Conservation (phyloP, 2,113 vertebrate genomes). For the Ceyx melanurus region DNA sequence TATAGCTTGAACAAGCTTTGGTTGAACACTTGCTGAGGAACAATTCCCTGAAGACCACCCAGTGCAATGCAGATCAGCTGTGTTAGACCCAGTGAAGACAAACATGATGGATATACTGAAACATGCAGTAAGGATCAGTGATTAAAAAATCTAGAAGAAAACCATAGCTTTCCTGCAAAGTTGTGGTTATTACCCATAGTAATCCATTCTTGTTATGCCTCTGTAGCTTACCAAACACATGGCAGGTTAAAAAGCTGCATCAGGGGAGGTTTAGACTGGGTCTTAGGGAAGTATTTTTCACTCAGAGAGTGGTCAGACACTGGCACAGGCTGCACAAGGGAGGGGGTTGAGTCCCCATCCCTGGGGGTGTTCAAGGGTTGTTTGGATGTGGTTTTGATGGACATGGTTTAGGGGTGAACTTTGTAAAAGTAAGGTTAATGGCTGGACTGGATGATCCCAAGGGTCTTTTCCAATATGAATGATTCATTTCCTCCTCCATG, state of each 20-base stretch:
- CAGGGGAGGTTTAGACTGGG: too few relatives aligned
- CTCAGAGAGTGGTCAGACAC: too few relatives aligned
- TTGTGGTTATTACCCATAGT: neutral
- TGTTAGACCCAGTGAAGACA: neutral
- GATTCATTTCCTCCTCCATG: neutral
- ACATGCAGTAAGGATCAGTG: neutral
- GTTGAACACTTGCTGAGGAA: neutral
- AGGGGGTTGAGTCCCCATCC: too few relatives aligned
- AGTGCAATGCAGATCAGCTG: neutral
- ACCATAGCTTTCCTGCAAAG: neutral
- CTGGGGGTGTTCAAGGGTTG: too few relatives aligned
- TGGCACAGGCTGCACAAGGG: too few relatives aligned
- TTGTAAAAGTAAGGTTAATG: too few relatives aligned
- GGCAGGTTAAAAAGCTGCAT: neutral
- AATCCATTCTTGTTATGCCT: neutral
- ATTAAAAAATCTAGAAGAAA: neutral
- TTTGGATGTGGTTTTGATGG: too few relatives aligned
- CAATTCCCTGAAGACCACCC: neutral
- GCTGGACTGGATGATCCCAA: too few relatives aligned
- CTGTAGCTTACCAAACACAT: neutral
- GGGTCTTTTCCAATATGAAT: too few relatives aligned
- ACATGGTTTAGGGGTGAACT: too few relatives aligned
- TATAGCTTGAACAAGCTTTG: neutral
- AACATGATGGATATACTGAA: neutral
- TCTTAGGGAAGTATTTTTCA: too few relatives aligned